Percentiles rank a stretch among this genome's conserved stretches.
phyloP scores from a whole-genome alignment of 2,797 vertebrate species.

The Synaphobranchus kaupii region DNA sequence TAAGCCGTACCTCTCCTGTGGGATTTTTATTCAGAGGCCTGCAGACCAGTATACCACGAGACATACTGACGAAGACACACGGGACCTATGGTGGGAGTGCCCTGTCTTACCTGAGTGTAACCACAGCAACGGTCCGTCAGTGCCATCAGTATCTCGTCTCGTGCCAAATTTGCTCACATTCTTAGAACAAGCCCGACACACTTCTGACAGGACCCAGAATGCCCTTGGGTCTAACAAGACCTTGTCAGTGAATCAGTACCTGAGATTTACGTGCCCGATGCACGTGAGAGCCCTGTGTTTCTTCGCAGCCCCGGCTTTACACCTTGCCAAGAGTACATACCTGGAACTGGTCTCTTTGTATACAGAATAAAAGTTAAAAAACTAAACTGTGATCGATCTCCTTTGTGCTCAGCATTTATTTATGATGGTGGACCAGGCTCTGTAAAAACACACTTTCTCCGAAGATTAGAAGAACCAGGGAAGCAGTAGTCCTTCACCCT shows the following conservation, averaged over 20 bases:
- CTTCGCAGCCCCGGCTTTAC: background rate
- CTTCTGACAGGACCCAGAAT: background rate
- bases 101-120: background rate
- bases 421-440: background rate
- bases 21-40: background rate
- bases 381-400: background rate
- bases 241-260: background rate
- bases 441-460: background rate
- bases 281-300: background rate
- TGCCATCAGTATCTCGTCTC: background rate
- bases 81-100: background rate
- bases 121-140: background rate
- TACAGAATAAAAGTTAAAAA: slow-evolving; percentile 18
- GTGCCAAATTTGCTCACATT: background rate
- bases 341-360: slow-evolving; percentile 24
- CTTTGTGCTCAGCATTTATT: background rate
- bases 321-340: slow-evolving; percentile 17
- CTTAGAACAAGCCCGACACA: background rate
- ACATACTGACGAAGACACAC: background rate
- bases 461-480: background rate
- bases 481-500: background rate
- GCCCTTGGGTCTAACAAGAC: background rate
- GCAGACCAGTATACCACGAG: background rate
- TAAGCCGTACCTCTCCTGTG: background rate
- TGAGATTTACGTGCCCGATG: background rate